phyloP scores from a whole-genome alignment of 2,113 vertebrate species.

The Trachemys scripta region DNA sequence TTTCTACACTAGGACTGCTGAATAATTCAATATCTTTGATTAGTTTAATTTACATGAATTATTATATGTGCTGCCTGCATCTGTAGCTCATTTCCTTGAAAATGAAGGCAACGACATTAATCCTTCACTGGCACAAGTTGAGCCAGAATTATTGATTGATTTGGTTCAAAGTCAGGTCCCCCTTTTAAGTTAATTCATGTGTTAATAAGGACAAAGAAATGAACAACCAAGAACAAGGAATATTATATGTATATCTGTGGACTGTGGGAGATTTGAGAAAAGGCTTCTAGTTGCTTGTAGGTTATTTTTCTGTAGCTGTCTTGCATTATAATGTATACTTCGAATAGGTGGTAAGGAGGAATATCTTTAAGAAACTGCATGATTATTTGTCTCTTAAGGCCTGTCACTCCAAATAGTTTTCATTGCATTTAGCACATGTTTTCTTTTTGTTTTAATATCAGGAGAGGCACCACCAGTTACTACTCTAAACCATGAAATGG shows the following conservation, averaged over 20 bases:
- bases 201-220: not conserved
- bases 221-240: not conserved
- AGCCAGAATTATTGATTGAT: slow-evolving; percentile 27
- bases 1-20: not conserved
- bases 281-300: not conserved
- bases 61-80: not conserved
- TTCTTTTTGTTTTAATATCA: slow-evolving; percentile 27
- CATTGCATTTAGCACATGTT: not conserved
- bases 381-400: slow-evolving; percentile 24
- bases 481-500: slow-evolving; percentile 36
- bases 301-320: not conserved
- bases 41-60: slow-evolving; percentile 32
- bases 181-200: not conserved
- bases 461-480: not conserved
- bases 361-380: not conserved
- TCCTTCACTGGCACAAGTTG: not conserved
- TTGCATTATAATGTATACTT: not conserved
- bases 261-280: not conserved
- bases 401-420: not conserved
- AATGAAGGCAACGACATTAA: slow-evolving; percentile 5
- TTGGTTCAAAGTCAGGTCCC: not conserved
- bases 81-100: slow-evolving; percentile 37
- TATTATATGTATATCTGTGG: not conserved
- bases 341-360: not conserved
- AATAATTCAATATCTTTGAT: slow-evolving; percentile 42